Evolutionary conservation across 2,113 vertebrate genomes (phyloP).

Genomic region (Anolis sagrei): DNA sequence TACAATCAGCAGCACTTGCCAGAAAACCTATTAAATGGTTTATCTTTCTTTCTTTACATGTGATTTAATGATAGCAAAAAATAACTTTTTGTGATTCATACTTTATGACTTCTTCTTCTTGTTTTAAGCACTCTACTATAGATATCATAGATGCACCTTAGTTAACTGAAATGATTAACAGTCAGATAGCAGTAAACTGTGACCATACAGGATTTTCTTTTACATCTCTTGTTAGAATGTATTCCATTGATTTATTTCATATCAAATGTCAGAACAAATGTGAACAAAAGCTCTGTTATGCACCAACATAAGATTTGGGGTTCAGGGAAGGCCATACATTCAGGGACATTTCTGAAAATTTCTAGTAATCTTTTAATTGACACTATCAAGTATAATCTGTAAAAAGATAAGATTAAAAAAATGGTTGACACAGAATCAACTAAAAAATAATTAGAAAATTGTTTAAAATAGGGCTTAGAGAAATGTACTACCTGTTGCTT

Average conservation of each 20-base stretch:
- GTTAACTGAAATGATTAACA: neutral
- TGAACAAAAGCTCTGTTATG: neutral
- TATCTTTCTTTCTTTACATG: neutral
- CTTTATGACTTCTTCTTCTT: neutral
- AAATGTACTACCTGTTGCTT: conserved; percentile 88
- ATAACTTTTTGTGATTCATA: neutral
- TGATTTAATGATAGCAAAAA: neutral
- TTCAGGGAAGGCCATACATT: conserved; percentile 8
- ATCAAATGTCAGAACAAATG: neutral
- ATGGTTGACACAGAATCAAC: neutral
- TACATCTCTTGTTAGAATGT: neutral
- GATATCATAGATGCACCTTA: neutral
- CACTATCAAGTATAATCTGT: neutral
- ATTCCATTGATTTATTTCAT: neutral
- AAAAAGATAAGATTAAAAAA: neutral
- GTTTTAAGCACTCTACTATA: neutral
- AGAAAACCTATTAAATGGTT: neutral
- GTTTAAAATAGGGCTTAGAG: neutral
- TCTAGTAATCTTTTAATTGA: conserved; percentile 6
- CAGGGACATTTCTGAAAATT: conserved; percentile 4
- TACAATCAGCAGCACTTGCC: neutral
- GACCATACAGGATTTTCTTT: neutral
- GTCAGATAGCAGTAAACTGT: neutral
- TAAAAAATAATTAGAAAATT: neutral
- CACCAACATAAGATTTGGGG: neutral